Evolutionary conservation across 2,888 invertebrate species (phyloP), one percentile per base, ranked within the genome.

Genomic region (Autographa gamma): DNA sequence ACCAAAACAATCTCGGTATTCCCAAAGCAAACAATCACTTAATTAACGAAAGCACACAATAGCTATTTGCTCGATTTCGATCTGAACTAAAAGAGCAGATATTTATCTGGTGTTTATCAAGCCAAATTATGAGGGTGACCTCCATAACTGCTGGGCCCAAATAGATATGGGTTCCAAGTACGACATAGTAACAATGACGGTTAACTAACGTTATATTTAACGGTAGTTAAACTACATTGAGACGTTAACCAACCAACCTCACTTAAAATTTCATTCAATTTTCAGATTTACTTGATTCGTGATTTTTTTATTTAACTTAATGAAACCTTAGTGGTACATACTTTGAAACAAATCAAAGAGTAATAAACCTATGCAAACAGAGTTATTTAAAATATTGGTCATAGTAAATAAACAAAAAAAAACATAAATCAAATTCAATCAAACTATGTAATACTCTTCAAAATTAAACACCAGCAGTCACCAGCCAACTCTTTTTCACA

Each of bases 21-120:
- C 34, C 16, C 19, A 14, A 38, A 18, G n/a, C 56, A 41, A 60
- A 38, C 25, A 18, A 32, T 63, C 31, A 32, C n/a, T 41, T 58
- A 19, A 32, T 64, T 43, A 32, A 14, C 19, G 19, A 38, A 60
- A 54, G n/a, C 16, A 52, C 52, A 60, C n/a, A 58, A 19, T 48
- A 14, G 43, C 19, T 43, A 59, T 60, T 63, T 63, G 18, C 34
- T 38, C 34, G 16, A 8, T 9, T 52, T n/a, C 18, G 6, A 61
- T 25, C 60, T 32, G 63, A 54, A 69, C 32, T 31, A 62, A 65
- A 54, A 54, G 67, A 64, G 43, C 13, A 11, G 14, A 65, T 65
- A 67, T 68, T 62, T 71, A 76, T 76, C 67, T 71, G 52, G 25
- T 65, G 76, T 68, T 68, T 76, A 76, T 62, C 56, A 60, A 32